These are phyloP conservation scores for Motacilla tschutschensis DNA, from an alignment of 2,113 vertebrate species.

Conservation along the genomic window DNA sequence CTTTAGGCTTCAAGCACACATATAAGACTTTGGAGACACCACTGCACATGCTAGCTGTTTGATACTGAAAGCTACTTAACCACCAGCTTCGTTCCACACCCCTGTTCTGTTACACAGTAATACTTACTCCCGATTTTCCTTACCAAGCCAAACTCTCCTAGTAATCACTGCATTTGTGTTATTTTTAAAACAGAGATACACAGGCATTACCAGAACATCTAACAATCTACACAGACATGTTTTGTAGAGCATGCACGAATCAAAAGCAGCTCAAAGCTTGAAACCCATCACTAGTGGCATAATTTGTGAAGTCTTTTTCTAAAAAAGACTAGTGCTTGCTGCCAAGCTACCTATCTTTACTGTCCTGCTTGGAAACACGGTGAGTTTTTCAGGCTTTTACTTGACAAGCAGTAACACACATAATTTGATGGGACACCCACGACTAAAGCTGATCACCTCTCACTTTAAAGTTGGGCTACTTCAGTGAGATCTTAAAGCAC, in stretches of 20 bases:
- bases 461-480: not conserved
- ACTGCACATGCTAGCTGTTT: not conserved
- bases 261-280: not conserved
- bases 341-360: not conserved
- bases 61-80: not conserved
- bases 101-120: not conserved
- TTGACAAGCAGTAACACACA: not conserved
- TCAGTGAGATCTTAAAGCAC: accelerated
- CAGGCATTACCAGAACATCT: not conserved
- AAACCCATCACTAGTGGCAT: not conserved
- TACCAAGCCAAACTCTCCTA: not conserved
- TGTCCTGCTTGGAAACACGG: not conserved
- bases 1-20: not conserved
- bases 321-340: not conserved
- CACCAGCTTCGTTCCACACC: not conserved
- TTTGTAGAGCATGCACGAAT: not conserved
- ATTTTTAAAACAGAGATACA: not conserved
- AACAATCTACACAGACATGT: not conserved
- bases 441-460: not conserved
- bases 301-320: not conserved
- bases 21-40: not conserved
- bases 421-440: accelerated
- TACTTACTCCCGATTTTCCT: not conserved
- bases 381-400: not conserved
- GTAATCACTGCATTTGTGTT: not conserved